These are phyloP conservation scores for Lymantria monacha DNA, from an alignment of 2,888 invertebrate species.

Conservation along the genomic window DNA sequence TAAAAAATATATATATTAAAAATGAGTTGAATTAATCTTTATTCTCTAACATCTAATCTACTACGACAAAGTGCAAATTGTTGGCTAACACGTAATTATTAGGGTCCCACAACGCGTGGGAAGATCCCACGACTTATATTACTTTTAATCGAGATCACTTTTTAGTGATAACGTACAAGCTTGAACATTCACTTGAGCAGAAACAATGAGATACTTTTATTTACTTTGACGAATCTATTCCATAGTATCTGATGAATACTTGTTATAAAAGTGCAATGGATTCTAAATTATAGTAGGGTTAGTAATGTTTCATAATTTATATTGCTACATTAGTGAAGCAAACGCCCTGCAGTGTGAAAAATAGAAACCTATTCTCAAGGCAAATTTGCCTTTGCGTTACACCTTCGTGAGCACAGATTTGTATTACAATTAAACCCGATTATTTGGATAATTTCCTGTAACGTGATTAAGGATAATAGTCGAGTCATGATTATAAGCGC, in stretches of 20 bases:
- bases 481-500: slow-evolving; percentile 28
- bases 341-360: slow-evolving; percentile 60
- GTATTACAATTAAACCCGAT: slow-evolving; percentile 56
- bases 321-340: slow-evolving; percentile 57
- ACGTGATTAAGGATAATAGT: slow-evolving; percentile 32
- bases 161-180: slow-evolving; percentile 56
- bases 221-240: slow-evolving; percentile 40
- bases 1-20: too few relatives aligned
- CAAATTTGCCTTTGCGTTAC: slow-evolving; percentile 51
- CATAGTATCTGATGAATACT: slow-evolving; percentile 44
- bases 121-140: slow-evolving; percentile 64
- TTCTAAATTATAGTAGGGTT: slow-evolving; percentile 35
- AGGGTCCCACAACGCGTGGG: slow-evolving; percentile 56
- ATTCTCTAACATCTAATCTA: slow-evolving; percentile 26
- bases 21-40: not conserved
- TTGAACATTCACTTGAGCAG: slow-evolving; percentile 39
- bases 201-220: slow-evolving; percentile 50
- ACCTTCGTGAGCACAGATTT: slow-evolving; percentile 58
- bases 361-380: slow-evolving; percentile 71
- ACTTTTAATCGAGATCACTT: slow-evolving; percentile 58
- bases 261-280: slow-evolving; percentile 43
- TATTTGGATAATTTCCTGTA: slow-evolving; percentile 61
- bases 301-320: slow-evolving; percentile 29
- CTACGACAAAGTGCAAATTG: slow-evolving; percentile 52
- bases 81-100: slow-evolving; percentile 50